Base-by-base conservation (phyloP, 2,888 invertebrate species). In the Ptilodon capucinus region DNA sequence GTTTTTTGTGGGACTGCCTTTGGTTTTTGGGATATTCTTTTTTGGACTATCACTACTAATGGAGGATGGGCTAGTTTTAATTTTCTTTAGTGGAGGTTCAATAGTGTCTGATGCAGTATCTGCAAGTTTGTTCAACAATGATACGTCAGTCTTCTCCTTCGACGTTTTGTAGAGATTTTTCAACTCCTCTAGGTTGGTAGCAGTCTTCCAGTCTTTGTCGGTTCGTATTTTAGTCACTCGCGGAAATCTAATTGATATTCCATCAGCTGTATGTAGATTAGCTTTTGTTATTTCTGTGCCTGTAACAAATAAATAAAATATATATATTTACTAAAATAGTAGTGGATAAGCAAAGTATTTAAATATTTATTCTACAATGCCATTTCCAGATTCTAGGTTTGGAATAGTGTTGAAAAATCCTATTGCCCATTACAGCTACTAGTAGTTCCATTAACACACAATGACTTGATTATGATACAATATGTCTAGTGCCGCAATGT, bases 181-280 rank as follows among this genome's bases (percentile, higher is more conserved):
- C 0, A 97, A 84, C 80, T 97, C 95, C 17, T 93, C 86, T 43
- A 98, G 86, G 70, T 93, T 94, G 0, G 98, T 98, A 0, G 98
- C 97, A 0, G 95, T 93, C 62, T 95, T 84, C 94, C 97, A 97
- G 51, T 93, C 89, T 84, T 98, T 99, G 78, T 99, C 98, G 44
- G 93, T 87, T 45, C 98, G 92, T 54, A 97, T 94, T 61, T 92
- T 92, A 0, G 96, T 95, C 0, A 98, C 96, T 60, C 98, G 93
- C 0, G 98, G 98, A 88, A 98, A 98, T 44, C 98, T 92, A 39
- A 98, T 97, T 2, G 98, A 98, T 68, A 99, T 98, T 1, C 98
- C 97, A 67, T 95, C 94, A 0, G 98, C 98, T 1, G 98, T 98
- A 76, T 99, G 98, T 5, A 95, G 92, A 47, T 95, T 95, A 2